Conservation (phyloP, 2,113 vertebrate species). For the Limanda limanda region DNA sequence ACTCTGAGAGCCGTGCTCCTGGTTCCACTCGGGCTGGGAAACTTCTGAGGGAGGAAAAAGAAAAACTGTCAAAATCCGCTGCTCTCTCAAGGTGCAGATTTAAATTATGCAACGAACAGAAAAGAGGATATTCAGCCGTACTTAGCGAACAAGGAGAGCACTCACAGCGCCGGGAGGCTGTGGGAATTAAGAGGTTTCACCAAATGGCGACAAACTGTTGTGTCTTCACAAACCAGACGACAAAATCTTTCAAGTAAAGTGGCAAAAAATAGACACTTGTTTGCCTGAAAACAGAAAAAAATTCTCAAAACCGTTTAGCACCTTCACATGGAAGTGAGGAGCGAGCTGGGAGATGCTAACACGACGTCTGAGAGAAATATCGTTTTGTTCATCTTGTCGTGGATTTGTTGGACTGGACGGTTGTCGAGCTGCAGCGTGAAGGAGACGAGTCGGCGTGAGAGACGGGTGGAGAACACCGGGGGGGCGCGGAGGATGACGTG, state of each 20-base stretch:
- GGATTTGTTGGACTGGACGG: conserved; percentile 25
- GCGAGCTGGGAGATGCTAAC: too few species aligned
- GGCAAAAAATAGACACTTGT: conserved; percentile 29
- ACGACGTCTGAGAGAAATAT: not conserved
- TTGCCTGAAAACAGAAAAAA: conserved; percentile 13
- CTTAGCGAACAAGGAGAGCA: conserved; percentile 33
- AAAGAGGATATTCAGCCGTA: conserved; percentile 27
- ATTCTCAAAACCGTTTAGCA: conserved; percentile 54
- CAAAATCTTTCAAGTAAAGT: conserved; percentile 44
- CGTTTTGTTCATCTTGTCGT: not conserved
- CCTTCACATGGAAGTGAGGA: not conserved
- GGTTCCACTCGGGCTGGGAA: not conserved
- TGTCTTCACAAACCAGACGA: not conserved
- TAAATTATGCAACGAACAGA: conserved; percentile 56
- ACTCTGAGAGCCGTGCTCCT: not conserved
- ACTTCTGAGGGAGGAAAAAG: conserved; percentile 6
- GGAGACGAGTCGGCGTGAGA: conserved; percentile 34
- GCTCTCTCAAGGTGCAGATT: conserved; percentile 38
- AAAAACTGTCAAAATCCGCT: conserved; percentile 7
- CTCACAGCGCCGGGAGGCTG: conserved; percentile 22
- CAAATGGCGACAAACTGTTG: conserved; percentile 37
- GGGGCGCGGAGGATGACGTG: not conserved
- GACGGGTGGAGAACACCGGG: conserved; percentile 5
- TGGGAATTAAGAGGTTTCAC: conserved; percentile 36
- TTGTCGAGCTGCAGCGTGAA: conserved; percentile 31